Evolutionary conservation across 1,140 invertebrate genomes (phyloP).

Genomic region (Battus philenor): DNA sequence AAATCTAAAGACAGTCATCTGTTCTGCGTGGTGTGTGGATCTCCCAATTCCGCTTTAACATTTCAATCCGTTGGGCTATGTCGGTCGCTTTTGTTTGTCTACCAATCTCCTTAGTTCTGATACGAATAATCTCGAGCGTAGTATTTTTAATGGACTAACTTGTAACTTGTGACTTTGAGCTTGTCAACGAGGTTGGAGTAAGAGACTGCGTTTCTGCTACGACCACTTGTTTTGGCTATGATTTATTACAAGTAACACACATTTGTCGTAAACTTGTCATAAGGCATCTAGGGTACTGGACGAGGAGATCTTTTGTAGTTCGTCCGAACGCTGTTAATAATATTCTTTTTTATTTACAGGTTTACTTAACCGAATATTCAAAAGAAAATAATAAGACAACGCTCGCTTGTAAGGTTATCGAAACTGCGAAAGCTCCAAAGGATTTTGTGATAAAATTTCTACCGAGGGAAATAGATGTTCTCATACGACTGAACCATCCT

Average conservation of each 20-base stretch:
- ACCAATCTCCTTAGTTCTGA: too few species aligned
- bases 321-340: neutral
- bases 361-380: constrained; percentile 77
- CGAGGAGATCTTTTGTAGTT: neutral
- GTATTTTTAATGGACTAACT: too few species aligned
- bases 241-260: neutral
- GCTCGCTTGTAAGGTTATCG: constrained; percentile 85
- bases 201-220: neutral
- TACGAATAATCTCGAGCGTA: too few species aligned
- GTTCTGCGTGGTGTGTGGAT: too few species aligned
- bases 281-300: neutral
- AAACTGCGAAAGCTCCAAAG: constrained; percentile 81
- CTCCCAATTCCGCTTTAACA: too few species aligned
- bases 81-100: too few species aligned
- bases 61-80: too few species aligned
- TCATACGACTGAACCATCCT: constrained; percentile 83
- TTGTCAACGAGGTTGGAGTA: neutral
- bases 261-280: neutral
- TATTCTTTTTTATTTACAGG: constrained; percentile 47
- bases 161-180: constrained; percentile 3
- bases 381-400: constrained; percentile 47
- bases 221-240: neutral
- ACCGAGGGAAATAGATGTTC: constrained; percentile 84
- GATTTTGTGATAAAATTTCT: constrained; percentile 87
- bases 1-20: too few species aligned